A percentile compares a stretch with the other conserved stretches of the same genome.
These are phyloP conservation scores for Autographa gamma DNA, from an alignment of 2,888 invertebrate species.

Conservation along the genomic window DNA sequence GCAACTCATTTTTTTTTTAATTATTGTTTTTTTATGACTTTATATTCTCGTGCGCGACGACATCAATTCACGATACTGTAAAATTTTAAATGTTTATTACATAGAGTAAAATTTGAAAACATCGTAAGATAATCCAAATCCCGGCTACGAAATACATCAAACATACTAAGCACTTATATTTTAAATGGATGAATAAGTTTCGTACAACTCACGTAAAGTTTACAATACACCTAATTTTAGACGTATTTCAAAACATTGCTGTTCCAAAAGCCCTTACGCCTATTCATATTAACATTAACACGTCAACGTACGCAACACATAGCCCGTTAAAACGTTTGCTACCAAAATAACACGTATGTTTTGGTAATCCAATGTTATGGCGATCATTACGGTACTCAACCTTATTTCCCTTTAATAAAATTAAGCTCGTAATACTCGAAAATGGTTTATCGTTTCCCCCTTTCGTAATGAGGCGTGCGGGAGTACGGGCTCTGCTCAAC, in stretches of 20 bases:
- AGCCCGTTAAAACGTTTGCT: slow-evolving; percentile 21
- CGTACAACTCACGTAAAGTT: not conserved
- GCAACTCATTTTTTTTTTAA: too few species aligned
- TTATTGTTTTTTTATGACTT: too few species aligned
- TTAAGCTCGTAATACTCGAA: slow-evolving; percentile 23
- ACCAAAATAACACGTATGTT: slow-evolving; percentile 38
- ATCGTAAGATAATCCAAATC: not conserved
- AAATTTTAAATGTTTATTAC: too few species aligned
- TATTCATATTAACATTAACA: slow-evolving; percentile 38
- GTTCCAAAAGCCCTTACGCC: slow-evolving; percentile 20
- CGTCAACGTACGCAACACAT: slow-evolving; percentile 22
- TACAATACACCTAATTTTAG: slow-evolving; percentile 28
- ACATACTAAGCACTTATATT: not conserved
- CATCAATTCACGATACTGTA: too few species aligned
- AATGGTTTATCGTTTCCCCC: slow-evolving; percentile 32
- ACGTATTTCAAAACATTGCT: slow-evolving; percentile 11
- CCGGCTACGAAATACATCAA: not conserved
- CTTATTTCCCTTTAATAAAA: slow-evolving; percentile 38
- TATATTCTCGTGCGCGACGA: too few species aligned
- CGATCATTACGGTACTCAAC: slow-evolving; percentile 33
- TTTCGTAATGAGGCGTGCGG: slow-evolving; percentile 9
- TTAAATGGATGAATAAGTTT: not conserved
- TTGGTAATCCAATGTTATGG: slow-evolving; percentile 31
- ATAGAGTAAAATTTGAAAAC: too few species aligned
- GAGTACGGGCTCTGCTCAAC: not conserved